Conservation (phyloP, 2,888 invertebrate genomes). For the Trisateles emortualis region DNA sequence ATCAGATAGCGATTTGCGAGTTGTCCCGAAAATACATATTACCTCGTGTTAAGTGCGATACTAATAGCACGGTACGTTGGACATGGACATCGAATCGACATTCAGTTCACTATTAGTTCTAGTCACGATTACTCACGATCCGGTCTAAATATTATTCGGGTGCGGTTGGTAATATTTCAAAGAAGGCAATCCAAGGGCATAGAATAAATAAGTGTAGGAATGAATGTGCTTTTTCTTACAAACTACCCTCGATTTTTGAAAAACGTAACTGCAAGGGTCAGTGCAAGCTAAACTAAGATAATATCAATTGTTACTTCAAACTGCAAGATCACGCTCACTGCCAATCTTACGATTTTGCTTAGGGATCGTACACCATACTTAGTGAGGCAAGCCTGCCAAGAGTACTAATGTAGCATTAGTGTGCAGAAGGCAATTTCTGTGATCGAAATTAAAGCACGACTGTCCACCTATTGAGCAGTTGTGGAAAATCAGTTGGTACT, state of each 20-base stretch:
- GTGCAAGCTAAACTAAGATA: no score
- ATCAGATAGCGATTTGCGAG: no score
- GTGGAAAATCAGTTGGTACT: conserved; percentile 26
- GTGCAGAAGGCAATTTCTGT: conserved; percentile 15
- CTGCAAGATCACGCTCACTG: no score
- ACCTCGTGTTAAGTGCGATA: neutral
- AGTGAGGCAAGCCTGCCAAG: neutral
- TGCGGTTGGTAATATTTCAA: neutral
- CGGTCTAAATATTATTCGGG: neutral
- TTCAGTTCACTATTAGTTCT: neutral
- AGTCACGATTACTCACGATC: neutral
- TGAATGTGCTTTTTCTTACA: no score
- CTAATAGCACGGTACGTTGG: neutral
- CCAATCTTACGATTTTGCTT: no score
- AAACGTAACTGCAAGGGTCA: no score
- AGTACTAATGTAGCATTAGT: neutral
- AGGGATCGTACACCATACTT: no score
- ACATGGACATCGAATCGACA: neutral
- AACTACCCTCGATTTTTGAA: no score
- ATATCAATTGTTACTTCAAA: no score
- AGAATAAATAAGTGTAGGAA: no score
- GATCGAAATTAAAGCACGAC: conserved; percentile 33
- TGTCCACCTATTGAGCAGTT: conserved; percentile 21
- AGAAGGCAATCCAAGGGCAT: neutral
- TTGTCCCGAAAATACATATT: no score